These are phyloP conservation scores for Oscheius sp. DNA, from an alignment of 2,888 invertebrate species.

Conservation along the genomic window DNA sequence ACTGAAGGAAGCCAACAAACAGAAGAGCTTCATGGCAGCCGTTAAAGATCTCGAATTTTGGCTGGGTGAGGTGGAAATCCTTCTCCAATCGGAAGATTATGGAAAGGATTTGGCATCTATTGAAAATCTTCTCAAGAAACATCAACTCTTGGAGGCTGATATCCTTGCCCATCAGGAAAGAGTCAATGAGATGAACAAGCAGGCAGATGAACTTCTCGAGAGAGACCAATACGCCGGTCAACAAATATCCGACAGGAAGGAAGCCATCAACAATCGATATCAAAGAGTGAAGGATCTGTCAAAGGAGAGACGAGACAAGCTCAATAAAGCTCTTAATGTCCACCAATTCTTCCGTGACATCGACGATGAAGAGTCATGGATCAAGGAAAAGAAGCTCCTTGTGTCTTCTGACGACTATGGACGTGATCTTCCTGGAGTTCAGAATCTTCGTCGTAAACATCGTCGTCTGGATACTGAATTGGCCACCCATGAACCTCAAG, in stretches of 20 bases:
- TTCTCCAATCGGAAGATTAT: slow-evolving; percentile 59
- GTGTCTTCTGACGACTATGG: slow-evolving; percentile 98
- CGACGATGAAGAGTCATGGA: slow-evolving; percentile 99
- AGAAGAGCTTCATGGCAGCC: slow-evolving; percentile 97
- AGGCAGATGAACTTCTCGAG: slow-evolving; percentile 90
- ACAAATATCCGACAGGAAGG: slow-evolving; percentile 86
- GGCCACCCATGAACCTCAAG: slow-evolving; percentile 92
- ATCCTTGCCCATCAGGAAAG: slow-evolving; percentile 84
- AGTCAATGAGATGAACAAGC: slow-evolving; percentile 73
- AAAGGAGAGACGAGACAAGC: slow-evolving; percentile 86
- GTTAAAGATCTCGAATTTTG: slow-evolving; percentile 99
- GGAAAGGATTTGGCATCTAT: slow-evolving; percentile 88
- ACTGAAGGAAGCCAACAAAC: slow-evolving; percentile 97
- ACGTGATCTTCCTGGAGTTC: slow-evolving; percentile 94
- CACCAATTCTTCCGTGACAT: slow-evolving; percentile 99
- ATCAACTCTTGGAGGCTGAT: slow-evolving; percentile 93
- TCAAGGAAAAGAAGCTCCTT: slow-evolving; percentile 96
- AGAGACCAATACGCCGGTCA: slow-evolving; percentile 97
- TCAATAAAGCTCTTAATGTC: slow-evolving; percentile 94
- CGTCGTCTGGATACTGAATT: slow-evolving; percentile 97
- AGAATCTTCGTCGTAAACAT: slow-evolving; percentile 97
- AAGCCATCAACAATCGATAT: slow-evolving; percentile 91
- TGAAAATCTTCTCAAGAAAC: slow-evolving; percentile 96
- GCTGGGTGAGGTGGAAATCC: slow-evolving; percentile 87
- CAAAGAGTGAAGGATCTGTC: slow-evolving; percentile 81